phyloP scores from a whole-genome alignment of 2,888 invertebrate species.

The Molanna angustata region DNA sequence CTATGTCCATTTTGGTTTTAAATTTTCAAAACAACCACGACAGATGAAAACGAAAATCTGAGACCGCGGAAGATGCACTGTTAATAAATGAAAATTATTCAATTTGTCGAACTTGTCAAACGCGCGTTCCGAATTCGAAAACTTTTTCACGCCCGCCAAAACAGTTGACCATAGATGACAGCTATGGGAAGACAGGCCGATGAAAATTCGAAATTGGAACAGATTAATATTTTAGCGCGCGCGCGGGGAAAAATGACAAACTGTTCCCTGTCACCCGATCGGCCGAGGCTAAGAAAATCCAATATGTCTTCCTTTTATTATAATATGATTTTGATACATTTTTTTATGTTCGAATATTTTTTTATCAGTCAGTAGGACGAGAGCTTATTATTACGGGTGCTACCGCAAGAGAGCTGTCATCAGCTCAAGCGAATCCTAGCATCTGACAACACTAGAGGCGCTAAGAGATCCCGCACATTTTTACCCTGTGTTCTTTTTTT shows the following conservation, averaged over 20 bases:
- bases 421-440: constrained; percentile 27
- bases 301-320: constrained; percentile 12
- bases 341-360: background rate
- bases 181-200: constrained; percentile 7
- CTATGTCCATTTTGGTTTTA: too few relatives aligned
- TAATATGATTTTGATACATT: constrained; percentile 12
- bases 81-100: too few relatives aligned
- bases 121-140: too few relatives aligned
- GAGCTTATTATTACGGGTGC: constrained; percentile 14
- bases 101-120: too few relatives aligned
- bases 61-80: too few relatives aligned
- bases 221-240: constrained; percentile 8
- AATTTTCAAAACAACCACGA: too few relatives aligned
- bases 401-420: constrained; percentile 29
- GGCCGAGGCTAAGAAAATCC: constrained; percentile 2
- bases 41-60: too few relatives aligned
- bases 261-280: constrained; percentile 1
- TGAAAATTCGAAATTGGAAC: constrained; percentile 11
- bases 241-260: constrained; percentile 17
- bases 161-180: constrained; percentile 2
- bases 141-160: too few relatives aligned
- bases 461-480: constrained; percentile 31
- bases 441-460: constrained; percentile 30
- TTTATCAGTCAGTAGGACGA: background rate
- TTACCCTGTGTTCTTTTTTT: constrained; percentile 28